Evolutionary conservation across 2,797 vertebrate genomes (phyloP).

Genomic region (Hirundo rustica): DNA sequence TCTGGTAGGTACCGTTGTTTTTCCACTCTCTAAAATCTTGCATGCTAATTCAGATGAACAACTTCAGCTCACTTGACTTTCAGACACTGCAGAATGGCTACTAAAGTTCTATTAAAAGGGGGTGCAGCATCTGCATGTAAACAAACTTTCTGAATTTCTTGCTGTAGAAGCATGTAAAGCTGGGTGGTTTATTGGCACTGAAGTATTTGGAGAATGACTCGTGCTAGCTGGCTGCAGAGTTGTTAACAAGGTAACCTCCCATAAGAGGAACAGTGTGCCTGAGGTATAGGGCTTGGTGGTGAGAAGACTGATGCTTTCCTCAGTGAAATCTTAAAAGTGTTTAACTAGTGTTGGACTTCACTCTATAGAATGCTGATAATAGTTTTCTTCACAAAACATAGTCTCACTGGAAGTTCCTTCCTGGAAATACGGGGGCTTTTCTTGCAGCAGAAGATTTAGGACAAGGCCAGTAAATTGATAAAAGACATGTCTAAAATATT

Average conservation of each 20-base stretch:
- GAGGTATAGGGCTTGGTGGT: not conserved
- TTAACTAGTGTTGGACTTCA: not conserved
- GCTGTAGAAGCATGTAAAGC: not conserved
- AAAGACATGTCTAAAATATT: not conserved
- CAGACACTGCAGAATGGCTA: not conserved
- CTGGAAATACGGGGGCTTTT: not conserved
- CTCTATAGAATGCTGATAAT: not conserved
- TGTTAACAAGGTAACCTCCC: not conserved
- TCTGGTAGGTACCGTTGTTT: not conserved
- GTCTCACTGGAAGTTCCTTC: not conserved
- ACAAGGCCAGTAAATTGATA: not conserved
- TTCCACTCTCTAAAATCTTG: not conserved
- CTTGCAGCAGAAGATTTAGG: not conserved
- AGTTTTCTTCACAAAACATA: not conserved
- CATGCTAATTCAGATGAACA: not conserved
- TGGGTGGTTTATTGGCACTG: not conserved
- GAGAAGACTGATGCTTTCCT: not conserved
- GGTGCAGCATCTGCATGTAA: not conserved
- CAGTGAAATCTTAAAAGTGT: not conserved
- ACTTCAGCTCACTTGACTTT: not conserved
- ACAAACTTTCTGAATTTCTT: not conserved
- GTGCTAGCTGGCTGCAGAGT: not conserved
- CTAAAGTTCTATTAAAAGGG: not conserved
- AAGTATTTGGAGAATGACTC: not conserved
- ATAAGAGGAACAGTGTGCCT: not conserved